Percentiles rank a stretch among this genome's conserved stretches.
Evolutionary conservation across 30 jellyfish, hydroid and myxozoan genomes (phyloP).

Genomic region (Cassiopea andromeda): DNA sequence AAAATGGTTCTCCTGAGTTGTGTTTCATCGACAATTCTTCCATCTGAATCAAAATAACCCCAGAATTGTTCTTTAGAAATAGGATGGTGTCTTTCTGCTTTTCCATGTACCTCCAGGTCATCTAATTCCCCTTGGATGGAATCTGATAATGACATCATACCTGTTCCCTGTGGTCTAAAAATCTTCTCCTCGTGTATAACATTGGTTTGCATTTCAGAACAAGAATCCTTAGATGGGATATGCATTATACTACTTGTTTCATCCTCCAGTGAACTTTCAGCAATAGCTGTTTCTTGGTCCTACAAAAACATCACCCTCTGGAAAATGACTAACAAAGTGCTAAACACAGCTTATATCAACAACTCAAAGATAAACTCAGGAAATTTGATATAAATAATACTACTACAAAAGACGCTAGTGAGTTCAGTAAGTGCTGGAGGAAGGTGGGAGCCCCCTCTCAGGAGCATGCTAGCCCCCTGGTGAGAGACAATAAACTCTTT

Average conservation of each 20-base stretch:
- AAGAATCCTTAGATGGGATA: too few relatives aligned
- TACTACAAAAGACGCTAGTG: too few relatives aligned
- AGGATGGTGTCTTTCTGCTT: conserved; percentile 79
- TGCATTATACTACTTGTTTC: too few relatives aligned
- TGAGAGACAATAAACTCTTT: too few relatives aligned
- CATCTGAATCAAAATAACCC: conserved; percentile 80
- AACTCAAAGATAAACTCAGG: too few relatives aligned
- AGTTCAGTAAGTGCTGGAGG: too few relatives aligned
- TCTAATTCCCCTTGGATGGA: conserved; percentile 52
- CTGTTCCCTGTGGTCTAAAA: conserved; percentile 10
- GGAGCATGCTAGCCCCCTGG: too few relatives aligned
- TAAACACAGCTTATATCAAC: too few relatives aligned
- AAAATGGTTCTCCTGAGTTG: conserved; percentile 76
- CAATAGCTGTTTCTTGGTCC: neutral
- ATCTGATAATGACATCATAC: conserved; percentile 22
- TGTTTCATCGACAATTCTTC: conserved; percentile 90
- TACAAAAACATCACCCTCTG: neutral
- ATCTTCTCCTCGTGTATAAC: neutral
- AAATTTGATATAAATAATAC: too few relatives aligned
- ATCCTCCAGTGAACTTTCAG: neutral
- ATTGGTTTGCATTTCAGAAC: too few relatives aligned
- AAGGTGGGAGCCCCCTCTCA: too few relatives aligned
- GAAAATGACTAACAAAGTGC: too few relatives aligned
- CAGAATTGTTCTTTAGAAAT: conserved; percentile 72
- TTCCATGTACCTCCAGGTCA: conserved; percentile 39